These are phyloP conservation scores for Hylomyscus alleni DNA, from an alignment of 2,797 vertebrate genomes.

Conservation along the genomic window DNA sequence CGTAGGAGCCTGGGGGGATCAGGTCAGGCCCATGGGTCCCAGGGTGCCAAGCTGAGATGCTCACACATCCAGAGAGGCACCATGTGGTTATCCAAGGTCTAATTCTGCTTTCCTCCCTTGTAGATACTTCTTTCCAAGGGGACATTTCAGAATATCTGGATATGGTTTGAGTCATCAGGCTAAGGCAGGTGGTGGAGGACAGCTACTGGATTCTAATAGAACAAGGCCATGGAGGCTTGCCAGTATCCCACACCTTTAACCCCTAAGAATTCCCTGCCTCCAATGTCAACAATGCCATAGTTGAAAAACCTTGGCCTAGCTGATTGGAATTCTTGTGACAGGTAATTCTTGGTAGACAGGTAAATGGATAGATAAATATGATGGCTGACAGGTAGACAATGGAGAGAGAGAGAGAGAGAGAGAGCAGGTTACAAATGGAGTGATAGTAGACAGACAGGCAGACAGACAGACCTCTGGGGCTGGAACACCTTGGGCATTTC, in stretches of 20 bases:
- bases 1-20: background rate
- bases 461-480: background rate
- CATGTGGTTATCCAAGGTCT: rapidly evolving
- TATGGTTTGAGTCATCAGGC: rapidly evolving
- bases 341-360: too few relatives aligned
- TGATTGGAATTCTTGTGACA: rapidly evolving
- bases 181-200: background rate
- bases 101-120: rapidly evolving
- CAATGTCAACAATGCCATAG: rapidly evolving
- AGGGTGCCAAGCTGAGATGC: background rate
- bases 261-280: background rate
- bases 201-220: background rate
- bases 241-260: background rate
- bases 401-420: too few relatives aligned
- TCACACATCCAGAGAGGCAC: background rate
- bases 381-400: background rate
- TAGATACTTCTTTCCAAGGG: rapidly evolving
- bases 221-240: background rate
- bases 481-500: rapidly evolving
- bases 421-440: background rate
- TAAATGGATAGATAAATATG: background rate
- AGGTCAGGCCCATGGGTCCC: too few relatives aligned
- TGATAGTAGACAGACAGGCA: background rate
- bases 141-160: background rate
- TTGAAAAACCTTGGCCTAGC: background rate